Evolutionary conservation across 2,113 vertebrate species (phyloP).

Genomic region (Solea solea): DNA sequence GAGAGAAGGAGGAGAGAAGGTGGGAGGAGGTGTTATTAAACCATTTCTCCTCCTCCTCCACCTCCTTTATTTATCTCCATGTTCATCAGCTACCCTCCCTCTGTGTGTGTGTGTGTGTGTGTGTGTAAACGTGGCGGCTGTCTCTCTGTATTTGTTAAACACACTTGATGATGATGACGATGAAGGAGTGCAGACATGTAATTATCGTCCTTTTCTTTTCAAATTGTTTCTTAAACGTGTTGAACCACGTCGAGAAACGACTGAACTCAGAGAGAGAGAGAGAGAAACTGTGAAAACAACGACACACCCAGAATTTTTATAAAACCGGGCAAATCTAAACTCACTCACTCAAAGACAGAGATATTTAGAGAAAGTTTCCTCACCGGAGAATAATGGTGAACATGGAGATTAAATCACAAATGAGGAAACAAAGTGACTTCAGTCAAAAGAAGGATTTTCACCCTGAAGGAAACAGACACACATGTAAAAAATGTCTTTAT

Average conservation of each 20-base stretch:
- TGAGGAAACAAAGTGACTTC: too few species aligned
- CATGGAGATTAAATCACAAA: too few species aligned
- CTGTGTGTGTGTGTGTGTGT: neutral
- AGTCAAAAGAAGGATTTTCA: too few species aligned
- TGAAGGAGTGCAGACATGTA: constrained; percentile 24
- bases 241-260: neutral
- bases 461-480: too few species aligned
- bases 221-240: constrained; percentile 12
- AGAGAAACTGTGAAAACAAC: too few species aligned
- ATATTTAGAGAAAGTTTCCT: too few species aligned
- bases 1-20: constrained; percentile 24
- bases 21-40: constrained; percentile 60
- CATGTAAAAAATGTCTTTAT: too few species aligned
- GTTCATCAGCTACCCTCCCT: constrained; percentile 3
- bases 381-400: too few species aligned
- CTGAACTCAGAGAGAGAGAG: too few species aligned
- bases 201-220: constrained; percentile 29
- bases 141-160: constrained; percentile 31
- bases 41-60: constrained; percentile 33
- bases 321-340: too few species aligned
- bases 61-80: constrained; percentile 21
- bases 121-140: constrained; percentile 60
- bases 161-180: constrained; percentile 7
- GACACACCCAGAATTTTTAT: too few species aligned
- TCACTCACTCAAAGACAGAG: too few species aligned